Percentiles rank a stretch among this genome's conserved stretches.
phyloP scores from a whole-genome alignment of 2,888 invertebrate genomes.

The Tetanocera ferruginea region DNA sequence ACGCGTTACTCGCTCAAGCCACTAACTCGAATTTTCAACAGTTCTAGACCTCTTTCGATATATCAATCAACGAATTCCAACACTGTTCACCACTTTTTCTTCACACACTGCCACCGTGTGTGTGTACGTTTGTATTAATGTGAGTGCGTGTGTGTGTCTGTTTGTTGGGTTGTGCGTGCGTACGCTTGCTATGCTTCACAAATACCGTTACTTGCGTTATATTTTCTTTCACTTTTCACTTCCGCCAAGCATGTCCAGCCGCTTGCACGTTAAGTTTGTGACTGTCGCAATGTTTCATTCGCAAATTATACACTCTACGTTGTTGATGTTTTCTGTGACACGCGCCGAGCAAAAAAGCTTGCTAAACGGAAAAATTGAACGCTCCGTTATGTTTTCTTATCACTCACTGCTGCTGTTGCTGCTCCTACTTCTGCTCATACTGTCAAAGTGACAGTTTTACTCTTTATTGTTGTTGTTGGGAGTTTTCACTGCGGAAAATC shows the following conservation, averaged over 20 bases:
- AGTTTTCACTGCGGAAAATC: constrained; percentile 39
- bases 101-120: neutral
- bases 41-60: neutral
- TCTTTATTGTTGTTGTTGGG: constrained; percentile 51
- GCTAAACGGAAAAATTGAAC: neutral
- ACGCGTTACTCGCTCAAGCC: neutral
- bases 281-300: constrained; percentile 30
- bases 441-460: constrained; percentile 22
- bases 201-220: constrained; percentile 23
- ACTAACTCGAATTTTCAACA: neutral
- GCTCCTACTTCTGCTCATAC: neutral
- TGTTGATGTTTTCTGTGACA: neutral
- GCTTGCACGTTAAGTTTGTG: constrained; percentile 16
- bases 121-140: constrained; percentile 22
- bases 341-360: neutral
- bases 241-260: constrained; percentile 21
- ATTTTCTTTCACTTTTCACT: neutral
- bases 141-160: constrained; percentile 30
- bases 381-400: constrained; percentile 11
- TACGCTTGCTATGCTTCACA: neutral
- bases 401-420: neutral
- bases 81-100: neutral
- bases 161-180: constrained; percentile 19
- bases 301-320: neutral
- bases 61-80: neutral